Percentiles rank a stretch among this genome's conserved stretches.
phyloP scores from a whole-genome alignment of 2,888 invertebrate genomes.

The Azorinus chamasolen region DNA sequence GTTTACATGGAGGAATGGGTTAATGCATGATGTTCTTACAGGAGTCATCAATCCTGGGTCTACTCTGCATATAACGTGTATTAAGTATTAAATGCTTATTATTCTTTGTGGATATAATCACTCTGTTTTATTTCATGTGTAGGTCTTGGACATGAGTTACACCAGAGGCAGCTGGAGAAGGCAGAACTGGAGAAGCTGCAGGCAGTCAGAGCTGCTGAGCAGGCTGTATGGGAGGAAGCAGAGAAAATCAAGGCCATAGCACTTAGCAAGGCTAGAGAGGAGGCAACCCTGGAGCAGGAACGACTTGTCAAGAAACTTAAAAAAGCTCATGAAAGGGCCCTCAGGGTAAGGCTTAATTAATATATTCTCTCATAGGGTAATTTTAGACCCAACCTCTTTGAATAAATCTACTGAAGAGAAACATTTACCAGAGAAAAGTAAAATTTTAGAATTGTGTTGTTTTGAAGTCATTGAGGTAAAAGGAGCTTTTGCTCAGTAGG shows the following conservation, averaged over 20 bases:
- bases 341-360: conserved; percentile 66
- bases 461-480: no score
- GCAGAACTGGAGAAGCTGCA: conserved; percentile 73
- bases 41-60: not conserved
- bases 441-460: no score
- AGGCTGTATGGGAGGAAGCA: conserved; percentile 75
- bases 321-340: conserved; percentile 73
- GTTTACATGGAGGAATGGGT: no score
- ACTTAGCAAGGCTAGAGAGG: conserved; percentile 66
- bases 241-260: conserved; percentile 71
- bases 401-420: no score
- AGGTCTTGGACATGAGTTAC: conserved; percentile 79
- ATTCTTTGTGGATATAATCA: conserved; percentile 1
- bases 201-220: conserved; percentile 73
- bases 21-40: no score
- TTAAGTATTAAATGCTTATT: not conserved
- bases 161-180: conserved; percentile 66
- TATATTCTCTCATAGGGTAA: no score
- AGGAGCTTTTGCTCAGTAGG: no score
- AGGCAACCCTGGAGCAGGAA: conserved; percentile 73
- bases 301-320: conserved; percentile 71
- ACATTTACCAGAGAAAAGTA: no score
- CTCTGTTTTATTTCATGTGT: not conserved
- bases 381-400: no score
- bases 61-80: not conserved